phyloP scores from a whole-genome alignment of 2,888 invertebrate species.

The Hipparchia sbordonii region DNA sequence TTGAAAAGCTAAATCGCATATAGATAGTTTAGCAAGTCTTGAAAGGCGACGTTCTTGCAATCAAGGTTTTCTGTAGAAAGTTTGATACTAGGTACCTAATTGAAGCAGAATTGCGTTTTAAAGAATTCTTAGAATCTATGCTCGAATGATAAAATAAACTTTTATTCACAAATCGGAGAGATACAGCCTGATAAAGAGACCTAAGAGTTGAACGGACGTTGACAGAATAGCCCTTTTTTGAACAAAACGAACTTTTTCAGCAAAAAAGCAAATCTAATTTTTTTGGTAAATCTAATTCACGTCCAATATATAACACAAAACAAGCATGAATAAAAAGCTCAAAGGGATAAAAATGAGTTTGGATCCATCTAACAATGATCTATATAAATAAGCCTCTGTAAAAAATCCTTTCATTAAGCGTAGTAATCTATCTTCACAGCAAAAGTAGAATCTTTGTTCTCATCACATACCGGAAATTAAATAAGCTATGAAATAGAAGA shows the following conservation, averaged over 20 bases:
- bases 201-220: background rate
- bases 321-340: background rate
- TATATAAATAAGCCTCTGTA: background rate
- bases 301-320: background rate
- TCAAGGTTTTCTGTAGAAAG: background rate
- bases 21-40: background rate
- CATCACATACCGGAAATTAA: background rate
- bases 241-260: background rate
- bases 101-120: background rate
- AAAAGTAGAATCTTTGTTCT: background rate
- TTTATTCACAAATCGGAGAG: background rate
- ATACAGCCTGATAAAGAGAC: background rate
- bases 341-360: background rate
- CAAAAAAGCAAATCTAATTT: background rate
- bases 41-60: background rate
- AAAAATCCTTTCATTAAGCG: slow-evolving; percentile 1
- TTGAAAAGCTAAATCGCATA: background rate
- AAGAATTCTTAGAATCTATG: background rate
- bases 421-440: slow-evolving; percentile 1
- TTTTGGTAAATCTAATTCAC: background rate
- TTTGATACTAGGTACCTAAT: background rate
- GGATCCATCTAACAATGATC: background rate
- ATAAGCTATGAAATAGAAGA: background rate
- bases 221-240: background rate
- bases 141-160: background rate